Base-by-base conservation (phyloP, 2,797 vertebrate species). In the Serranus cabrilla region DNA sequence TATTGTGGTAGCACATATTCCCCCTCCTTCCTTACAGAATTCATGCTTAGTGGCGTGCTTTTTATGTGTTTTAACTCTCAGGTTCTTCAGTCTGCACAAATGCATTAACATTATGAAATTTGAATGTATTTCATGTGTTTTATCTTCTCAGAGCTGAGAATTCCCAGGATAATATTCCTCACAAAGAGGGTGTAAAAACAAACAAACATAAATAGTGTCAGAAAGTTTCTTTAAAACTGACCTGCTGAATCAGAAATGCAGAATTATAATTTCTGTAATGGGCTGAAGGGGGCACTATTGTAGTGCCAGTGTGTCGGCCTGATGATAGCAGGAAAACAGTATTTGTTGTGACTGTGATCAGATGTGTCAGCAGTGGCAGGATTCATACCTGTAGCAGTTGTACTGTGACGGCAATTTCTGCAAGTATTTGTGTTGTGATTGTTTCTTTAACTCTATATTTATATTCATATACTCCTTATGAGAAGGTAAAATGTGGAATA, bases 251-350 rank as follows among this genome's bases (percentile, higher is more conserved):
- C 61, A 46, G 43, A 73, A 71, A 54, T 21, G 18, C 13, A 56
- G 20, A 66, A 18, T 54, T 59, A 43, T 71, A 63, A 61, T 86
- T 61, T 64, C 64, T 77, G 20, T 40, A 34, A 27, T 58, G 52
- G 31, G 50, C 93, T 93, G 39, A 55, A 91, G 93, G 73, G 84
- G 93, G 93, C 92, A 81, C 86, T 63, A 83, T 86, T 85, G 89
- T 63, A 80, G 58, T 77, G 83, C 63, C 16, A 21, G 20, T 74
- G 56, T 63, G 25, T 17, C 3, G 16, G 27, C 18, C 46, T 60
- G 37, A 39, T 56, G 37, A 42, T 27, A 20, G 39, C 16, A 43
- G 49, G 49, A 46, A 39, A 47, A 43, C 50, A 71, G 58, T 18
- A 59, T 37, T 42, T 50, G 6, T 16, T n/a, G 5, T 43, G 12